These are phyloP conservation scores for Cheilosia vernalis DNA, from an alignment of 2,888 invertebrate species.

Conservation along the genomic window DNA sequence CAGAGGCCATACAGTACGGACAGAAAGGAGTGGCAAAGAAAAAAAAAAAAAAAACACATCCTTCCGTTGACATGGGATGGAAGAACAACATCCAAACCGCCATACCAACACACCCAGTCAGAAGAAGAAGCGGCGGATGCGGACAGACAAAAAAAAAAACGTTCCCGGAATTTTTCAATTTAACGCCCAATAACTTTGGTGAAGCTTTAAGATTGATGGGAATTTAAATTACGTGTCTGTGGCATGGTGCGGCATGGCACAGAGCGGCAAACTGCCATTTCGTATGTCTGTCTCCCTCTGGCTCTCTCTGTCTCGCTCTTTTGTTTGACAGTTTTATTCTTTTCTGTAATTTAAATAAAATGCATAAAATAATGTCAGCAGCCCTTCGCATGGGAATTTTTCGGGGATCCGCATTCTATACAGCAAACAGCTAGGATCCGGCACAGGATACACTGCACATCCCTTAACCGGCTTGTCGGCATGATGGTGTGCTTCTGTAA, in stretches of 20 bases:
- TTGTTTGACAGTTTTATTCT: constrained; percentile 76
- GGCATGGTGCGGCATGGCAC: constrained; percentile 73
- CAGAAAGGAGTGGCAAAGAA: neutral
- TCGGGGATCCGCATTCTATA: constrained; percentile 52
- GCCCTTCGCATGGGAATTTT: constrained; percentile 70
- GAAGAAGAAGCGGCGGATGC: constrained; percentile 24
- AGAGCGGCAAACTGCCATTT: constrained; percentile 64
- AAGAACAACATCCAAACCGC: constrained; percentile 38
- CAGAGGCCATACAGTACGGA: constrained; percentile 1
- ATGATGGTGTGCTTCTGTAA: constrained; percentile 18
- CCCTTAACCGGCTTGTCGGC: constrained; percentile 29
- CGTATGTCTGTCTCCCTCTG: constrained; percentile 50
- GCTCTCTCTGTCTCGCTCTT: constrained; percentile 51
- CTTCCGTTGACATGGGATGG: constrained; percentile 52
- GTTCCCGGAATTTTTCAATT: constrained; percentile 78
- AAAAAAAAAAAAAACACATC: constrained; percentile 35
- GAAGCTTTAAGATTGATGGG: constrained; percentile 78
- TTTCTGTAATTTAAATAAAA: constrained; percentile 75
- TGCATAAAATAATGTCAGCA: constrained; percentile 75
- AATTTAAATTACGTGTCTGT: constrained; percentile 78
- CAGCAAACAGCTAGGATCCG: constrained; percentile 37
- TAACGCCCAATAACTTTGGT: constrained; percentile 78
- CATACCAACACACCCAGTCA: constrained; percentile 20
- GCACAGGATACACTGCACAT: constrained; percentile 61
- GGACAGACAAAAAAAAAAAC: constrained; percentile 35